Evolutionary conservation across 2,888 invertebrate species (phyloP), one percentile per base, ranked within the genome.

Genomic region (Frankliniella fusca): DNA sequence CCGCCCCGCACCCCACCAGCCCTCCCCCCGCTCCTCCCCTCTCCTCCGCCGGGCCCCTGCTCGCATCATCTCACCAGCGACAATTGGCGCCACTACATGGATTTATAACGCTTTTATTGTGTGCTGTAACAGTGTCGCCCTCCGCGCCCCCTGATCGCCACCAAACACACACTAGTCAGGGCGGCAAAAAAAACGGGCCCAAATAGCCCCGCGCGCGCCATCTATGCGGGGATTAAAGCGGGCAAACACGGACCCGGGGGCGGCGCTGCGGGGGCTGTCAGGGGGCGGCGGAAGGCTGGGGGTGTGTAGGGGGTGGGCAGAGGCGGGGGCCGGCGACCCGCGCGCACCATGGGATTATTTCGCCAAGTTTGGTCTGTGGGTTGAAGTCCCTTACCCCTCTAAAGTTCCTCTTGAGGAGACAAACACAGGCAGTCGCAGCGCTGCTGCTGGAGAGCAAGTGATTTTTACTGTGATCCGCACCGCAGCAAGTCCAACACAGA

Each of bases 61-160:
- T 12, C 18, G 38, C 38, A 38, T 38, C 38, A 38, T 38, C 38
- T 38, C 38, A 38, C 38, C 38, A 2, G 38, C 27, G 70, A 76
- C 70, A 76, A 76, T 76, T 76, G 70, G 70, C 54, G 15, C 54
- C 54, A 15, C 18, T 27, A 76, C 70, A 76, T 27, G 70, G 70
- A 76, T 76, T 76, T 76, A 76, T 76, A 76, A 76, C 70, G 70
- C 70, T 76, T 76, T 76, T 76, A 76, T 76, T 76, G 70, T 76
- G 70, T 76, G 70, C 23, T 27, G 27, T 23, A 23, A 76, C 70
- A 76, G 27, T 76, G 70, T 23, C 70, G 70, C 27, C 23, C 70
- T 12, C 54, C 54, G 18, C 54, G 3, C 54, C 61, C 61, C 61
- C 8, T 61, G 15, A 61, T 15, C 61, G n/a, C 61, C 61, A 61